Percentiles rank a stretch among this genome's conserved stretches.
These are phyloP conservation scores for Halcyon smyrnensis DNA, from an alignment of 2,797 vertebrate genomes.

Conservation along the genomic window DNA sequence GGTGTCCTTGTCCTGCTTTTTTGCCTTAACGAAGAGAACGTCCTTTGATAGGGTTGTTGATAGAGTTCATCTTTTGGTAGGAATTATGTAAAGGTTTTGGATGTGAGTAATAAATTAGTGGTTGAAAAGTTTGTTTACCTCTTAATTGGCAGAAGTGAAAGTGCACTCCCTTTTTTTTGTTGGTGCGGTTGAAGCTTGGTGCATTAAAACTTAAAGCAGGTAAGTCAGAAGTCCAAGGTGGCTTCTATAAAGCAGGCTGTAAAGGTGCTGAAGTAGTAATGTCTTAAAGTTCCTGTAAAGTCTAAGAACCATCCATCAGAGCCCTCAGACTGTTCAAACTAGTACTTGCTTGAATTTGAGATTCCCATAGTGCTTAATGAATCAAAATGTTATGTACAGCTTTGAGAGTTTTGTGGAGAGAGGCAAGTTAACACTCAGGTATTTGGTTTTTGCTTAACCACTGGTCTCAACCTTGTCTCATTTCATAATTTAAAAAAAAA, in stretches of 20 bases:
- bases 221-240: not conserved
- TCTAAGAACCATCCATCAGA: not conserved
- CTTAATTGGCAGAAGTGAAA: not conserved
- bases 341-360: not conserved
- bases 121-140: not conserved
- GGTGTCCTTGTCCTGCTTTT: not conserved
- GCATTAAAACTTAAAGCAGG: not conserved
- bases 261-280: not conserved
- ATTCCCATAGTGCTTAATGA: not conserved
- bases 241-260: not conserved
- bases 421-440: not conserved
- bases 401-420: not conserved
- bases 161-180: not conserved
- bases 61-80: not conserved
- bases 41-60: not conserved
- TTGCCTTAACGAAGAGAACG: not conserved
- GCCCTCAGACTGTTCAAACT: not conserved
- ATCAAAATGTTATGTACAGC: not conserved
- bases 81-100: not conserved
- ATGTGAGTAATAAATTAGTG: not conserved
- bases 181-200: not conserved
- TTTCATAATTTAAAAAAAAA: not conserved
- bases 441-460: not conserved
- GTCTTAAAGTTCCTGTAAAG: not conserved
- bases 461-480: not conserved